A percentile compares a stretch with the other conserved stretches of the same genome.
These are phyloP conservation scores for Agrotis clavis DNA, from an alignment of 2,888 invertebrate genomes.

Conservation along the genomic window DNA sequence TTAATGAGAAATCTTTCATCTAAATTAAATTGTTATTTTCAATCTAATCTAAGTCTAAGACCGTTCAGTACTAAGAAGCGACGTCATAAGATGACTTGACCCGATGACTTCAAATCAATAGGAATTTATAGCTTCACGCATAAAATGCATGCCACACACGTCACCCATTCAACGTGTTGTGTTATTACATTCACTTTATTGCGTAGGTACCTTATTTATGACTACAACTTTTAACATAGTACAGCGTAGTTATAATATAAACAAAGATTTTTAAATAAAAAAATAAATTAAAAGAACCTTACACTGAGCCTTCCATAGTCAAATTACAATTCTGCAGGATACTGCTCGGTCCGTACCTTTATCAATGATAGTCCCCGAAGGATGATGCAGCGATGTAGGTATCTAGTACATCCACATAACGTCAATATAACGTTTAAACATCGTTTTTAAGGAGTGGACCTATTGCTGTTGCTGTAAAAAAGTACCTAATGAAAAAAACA, in stretches of 20 bases:
- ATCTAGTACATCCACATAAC: too few species aligned
- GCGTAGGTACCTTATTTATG: constrained; percentile 14
- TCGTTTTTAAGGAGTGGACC: too few species aligned
- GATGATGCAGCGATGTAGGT: too few species aligned
- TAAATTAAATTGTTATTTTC: constrained; percentile 32
- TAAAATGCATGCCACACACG: constrained; percentile 59
- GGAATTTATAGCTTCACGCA: constrained; percentile 61
- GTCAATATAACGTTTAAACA: too few species aligned
- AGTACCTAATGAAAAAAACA: too few species aligned
- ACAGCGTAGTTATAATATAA: constrained; percentile 13
- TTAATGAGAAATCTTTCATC: constrained; percentile 8
- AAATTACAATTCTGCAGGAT: too few species aligned
- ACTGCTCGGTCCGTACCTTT: too few species aligned
- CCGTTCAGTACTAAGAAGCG: constrained; percentile 68
- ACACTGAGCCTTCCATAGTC: too few species aligned
- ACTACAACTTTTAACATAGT: not conserved
- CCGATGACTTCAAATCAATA: constrained; percentile 60
- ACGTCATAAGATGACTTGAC: constrained; percentile 41
- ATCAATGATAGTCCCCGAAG: too few species aligned
- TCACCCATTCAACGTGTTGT: constrained; percentile 62
- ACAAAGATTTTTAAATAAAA: not conserved
- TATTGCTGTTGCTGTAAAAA: too few species aligned
- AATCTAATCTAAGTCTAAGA: constrained; percentile 51
- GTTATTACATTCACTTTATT: constrained; percentile 30
- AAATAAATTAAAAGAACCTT: too few species aligned